phyloP scores from a whole-genome alignment of 2,797 vertebrate species.

The Poeciliopsis gracilis region DNA sequence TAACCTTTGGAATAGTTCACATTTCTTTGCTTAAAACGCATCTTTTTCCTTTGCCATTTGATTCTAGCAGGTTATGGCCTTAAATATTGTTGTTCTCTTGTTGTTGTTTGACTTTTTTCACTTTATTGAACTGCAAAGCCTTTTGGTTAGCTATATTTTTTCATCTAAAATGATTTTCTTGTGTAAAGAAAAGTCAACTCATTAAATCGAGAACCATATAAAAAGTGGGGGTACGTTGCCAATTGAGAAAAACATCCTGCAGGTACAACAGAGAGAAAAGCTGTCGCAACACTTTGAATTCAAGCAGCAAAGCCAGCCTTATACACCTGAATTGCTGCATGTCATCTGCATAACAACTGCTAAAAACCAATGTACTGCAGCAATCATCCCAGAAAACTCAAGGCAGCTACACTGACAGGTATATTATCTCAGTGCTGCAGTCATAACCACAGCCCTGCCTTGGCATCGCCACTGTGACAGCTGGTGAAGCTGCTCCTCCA shows the following conservation, averaged over 20 bases:
- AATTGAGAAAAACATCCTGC: not conserved
- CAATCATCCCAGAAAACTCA: not conserved
- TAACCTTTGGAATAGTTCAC: too few relatives aligned
- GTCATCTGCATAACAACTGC: conserved; percentile 6
- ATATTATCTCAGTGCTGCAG: conserved; percentile 7
- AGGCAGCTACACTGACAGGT: not conserved
- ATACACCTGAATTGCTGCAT: conserved; percentile 1
- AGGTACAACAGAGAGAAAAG: not conserved
- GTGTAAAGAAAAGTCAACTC: not conserved
- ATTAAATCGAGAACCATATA: conserved; percentile 5
- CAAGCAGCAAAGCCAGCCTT: not conserved
- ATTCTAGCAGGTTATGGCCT: too few relatives aligned
- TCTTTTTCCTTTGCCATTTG: too few relatives aligned
- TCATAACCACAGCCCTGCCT: not conserved
- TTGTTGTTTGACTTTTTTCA: too few relatives aligned
- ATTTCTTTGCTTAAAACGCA: too few relatives aligned
- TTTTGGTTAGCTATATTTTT: too few relatives aligned
- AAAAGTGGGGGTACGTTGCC: not conserved
- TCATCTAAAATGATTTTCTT: not conserved
- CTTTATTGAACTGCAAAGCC: too few relatives aligned
- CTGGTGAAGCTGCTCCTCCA: not conserved
- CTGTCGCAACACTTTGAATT: conserved; percentile 1
- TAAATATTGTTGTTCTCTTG: too few relatives aligned
- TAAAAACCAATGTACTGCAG: conserved; percentile 1
- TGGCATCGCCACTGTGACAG: not conserved